Conservation (phyloP, 2,113 vertebrate species). For the Bubo blakistoni region DNA sequence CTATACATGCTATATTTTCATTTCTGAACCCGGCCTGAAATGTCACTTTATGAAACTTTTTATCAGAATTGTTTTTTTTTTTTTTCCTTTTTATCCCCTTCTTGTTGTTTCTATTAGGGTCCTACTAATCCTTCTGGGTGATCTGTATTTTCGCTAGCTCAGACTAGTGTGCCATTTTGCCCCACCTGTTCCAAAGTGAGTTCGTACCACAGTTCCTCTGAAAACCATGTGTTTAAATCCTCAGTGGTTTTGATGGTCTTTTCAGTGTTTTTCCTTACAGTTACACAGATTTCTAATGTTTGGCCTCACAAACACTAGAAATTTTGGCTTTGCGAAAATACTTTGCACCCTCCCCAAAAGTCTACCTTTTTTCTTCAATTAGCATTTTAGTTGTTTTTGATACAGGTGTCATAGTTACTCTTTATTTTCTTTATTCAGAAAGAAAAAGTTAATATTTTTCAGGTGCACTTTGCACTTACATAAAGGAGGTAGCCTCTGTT, state of each 20-base stretch:
- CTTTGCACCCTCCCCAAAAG: neutral
- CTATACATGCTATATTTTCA: neutral
- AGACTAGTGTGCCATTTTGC: neutral
- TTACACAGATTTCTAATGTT: neutral
- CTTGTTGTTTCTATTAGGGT: neutral
- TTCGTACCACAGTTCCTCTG: neutral
- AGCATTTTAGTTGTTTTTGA: neutral
- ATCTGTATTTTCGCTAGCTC: neutral
- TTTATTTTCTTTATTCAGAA: neutral
- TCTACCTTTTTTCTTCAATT: neutral
- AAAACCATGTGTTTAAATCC: neutral
- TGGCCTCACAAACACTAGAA: neutral
- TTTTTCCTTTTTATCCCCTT: accelerated
- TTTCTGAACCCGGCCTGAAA: neutral
- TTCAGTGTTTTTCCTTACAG: neutral
- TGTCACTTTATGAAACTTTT: neutral
- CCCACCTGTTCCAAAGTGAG: neutral
- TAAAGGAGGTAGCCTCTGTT: neutral
- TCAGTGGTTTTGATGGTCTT: neutral
- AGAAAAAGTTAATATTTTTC: neutral
- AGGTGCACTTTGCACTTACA: neutral
- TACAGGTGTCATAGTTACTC: neutral
- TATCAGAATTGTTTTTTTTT: neutral
- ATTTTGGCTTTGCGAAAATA: neutral
- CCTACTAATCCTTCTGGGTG: neutral